A percentile compares a stretch with the other conserved stretches of the same genome.
Conservation (phyloP, 2,888 invertebrate genomes). For the Villa cingulata region DNA sequence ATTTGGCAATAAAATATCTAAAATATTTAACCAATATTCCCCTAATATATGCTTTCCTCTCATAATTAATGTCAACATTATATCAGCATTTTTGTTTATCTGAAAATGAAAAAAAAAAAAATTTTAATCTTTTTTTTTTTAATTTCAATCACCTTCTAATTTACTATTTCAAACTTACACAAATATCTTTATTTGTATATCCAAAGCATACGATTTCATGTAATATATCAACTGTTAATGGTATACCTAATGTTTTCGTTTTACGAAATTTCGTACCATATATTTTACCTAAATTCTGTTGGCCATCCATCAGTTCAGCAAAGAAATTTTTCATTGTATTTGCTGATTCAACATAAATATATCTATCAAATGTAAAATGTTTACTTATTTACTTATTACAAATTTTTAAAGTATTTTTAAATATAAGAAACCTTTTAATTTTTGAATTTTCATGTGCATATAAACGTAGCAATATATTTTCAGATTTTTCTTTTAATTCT, state of each 20-base stretch:
- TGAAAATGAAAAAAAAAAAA: slow-evolving; percentile 4
- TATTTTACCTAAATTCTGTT: slow-evolving; percentile 18
- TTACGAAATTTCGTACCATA: slow-evolving; percentile 17
- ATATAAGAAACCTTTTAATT: slow-evolving; percentile 13
- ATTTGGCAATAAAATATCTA: slow-evolving; percentile 20
- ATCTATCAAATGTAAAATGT: not conserved
- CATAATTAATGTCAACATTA: slow-evolving; percentile 24
- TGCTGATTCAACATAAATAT: slow-evolving; percentile 18
- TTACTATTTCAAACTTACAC: slow-evolving; percentile 8
- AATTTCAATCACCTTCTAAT: not conserved
- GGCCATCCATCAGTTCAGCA: slow-evolving; percentile 25
- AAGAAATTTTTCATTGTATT: slow-evolving; percentile 23
- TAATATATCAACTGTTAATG: slow-evolving; percentile 23
- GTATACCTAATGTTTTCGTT: slow-evolving; percentile 24
- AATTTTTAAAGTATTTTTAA: not conserved
- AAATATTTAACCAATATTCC: slow-evolving; percentile 17
- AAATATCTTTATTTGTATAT: slow-evolving; percentile 11
- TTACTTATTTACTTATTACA: not conserved
- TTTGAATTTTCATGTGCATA: slow-evolving; percentile 19
- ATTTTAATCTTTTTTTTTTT: not conserved
- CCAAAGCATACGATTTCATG: slow-evolving; percentile 22
- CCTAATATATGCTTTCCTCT: slow-evolving; percentile 22
- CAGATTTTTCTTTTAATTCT: slow-evolving; percentile 19
- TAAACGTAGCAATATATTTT: slow-evolving; percentile 20
- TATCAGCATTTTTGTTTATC: slow-evolving; percentile 19